Percentiles rank a stretch among this genome's conserved stretches.
Evolutionary conservation across 2,888 invertebrate genomes (phyloP).

Genomic region (Papilio demoleus): DNA sequence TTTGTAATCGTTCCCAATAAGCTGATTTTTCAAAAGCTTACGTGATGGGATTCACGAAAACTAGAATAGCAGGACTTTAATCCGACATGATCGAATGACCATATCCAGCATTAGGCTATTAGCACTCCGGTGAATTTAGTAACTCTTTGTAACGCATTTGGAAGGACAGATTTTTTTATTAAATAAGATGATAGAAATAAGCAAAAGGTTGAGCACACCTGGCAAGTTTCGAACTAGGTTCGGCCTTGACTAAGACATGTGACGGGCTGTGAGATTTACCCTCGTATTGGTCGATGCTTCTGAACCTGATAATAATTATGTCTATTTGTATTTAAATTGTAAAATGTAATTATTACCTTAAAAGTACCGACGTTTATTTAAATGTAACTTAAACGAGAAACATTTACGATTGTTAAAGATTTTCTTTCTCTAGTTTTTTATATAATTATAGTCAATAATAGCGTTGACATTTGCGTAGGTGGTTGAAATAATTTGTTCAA

Average conservation of each 20-base stretch:
- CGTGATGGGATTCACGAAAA: too few relatives aligned
- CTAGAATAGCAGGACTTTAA: too few relatives aligned
- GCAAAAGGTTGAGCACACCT: constrained; percentile 25
- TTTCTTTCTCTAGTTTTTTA: background rate
- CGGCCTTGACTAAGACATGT: constrained; percentile 52
- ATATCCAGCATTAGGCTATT: too few relatives aligned
- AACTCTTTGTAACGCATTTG: too few relatives aligned
- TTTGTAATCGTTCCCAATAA: too few relatives aligned
- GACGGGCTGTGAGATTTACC: constrained; percentile 45
- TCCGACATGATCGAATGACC: too few relatives aligned
- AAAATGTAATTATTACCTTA: constrained; percentile 17
- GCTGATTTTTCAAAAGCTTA: too few relatives aligned
- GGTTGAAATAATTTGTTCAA: background rate
- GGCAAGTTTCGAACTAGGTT: constrained; percentile 50
- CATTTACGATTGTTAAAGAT: background rate
- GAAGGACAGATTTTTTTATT: background rate
- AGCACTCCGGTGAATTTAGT: too few relatives aligned
- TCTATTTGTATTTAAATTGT: constrained; percentile 19
- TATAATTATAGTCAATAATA: constrained; percentile 21
- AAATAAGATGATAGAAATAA: background rate
- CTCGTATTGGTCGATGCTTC: constrained; percentile 33
- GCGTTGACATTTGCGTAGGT: constrained; percentile 18
- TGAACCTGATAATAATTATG: constrained; percentile 18
- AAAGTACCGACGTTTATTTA: background rate
- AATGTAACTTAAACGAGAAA: background rate